A percentile compares a stretch with the other conserved stretches of the same genome.
Evolutionary conservation across 2,888 invertebrate genomes (phyloP).

Genomic region (Campoplex nolae): DNA sequence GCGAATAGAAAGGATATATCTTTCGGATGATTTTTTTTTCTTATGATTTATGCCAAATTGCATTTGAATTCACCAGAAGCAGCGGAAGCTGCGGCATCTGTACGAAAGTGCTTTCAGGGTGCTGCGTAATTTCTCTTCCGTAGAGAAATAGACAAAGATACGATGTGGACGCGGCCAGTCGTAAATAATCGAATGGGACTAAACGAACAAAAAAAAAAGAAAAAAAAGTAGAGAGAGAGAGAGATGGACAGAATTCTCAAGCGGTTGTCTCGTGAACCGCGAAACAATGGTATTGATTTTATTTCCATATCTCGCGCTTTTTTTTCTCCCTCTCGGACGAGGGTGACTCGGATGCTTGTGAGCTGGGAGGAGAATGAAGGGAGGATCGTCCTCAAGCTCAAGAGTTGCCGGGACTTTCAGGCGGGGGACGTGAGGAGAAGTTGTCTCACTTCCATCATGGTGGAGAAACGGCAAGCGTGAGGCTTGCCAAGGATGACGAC

Average conservation of each 20-base stretch:
- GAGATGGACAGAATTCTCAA: conserved; percentile 12
- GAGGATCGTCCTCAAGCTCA: conserved; percentile 46
- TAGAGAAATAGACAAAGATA: conserved; percentile 50
- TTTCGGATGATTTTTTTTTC: conserved; percentile 47
- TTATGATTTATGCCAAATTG: conserved; percentile 66
- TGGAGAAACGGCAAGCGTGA: conserved; percentile 39
- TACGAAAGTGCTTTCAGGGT: conserved; percentile 60
- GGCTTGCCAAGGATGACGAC: conserved; percentile 56
- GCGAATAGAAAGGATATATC: conserved; percentile 37
- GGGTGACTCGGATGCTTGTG: conserved; percentile 71
- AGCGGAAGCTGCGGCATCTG: conserved; percentile 54
- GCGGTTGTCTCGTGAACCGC: conserved; percentile 76
- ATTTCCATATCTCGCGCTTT: conserved; percentile 81
- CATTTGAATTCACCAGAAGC: conserved; percentile 64
- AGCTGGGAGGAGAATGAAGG: conserved; percentile 53
- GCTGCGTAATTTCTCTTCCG: conserved; percentile 59
- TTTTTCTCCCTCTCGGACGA: conserved; percentile 66
- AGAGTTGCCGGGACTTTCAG: conserved; percentile 58
- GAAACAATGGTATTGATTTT: conserved; percentile 84
- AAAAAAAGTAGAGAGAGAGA: conserved; percentile 29
- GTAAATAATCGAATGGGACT: conserved; percentile 69
- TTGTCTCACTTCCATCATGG: conserved; percentile 55
- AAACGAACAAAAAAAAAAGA: conserved; percentile 47
- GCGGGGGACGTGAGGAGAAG: conserved; percentile 38
- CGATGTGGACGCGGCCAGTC: conserved; percentile 62